Conservation (phyloP, 2,888 invertebrate genomes). For the Fragum fragum region DNA sequence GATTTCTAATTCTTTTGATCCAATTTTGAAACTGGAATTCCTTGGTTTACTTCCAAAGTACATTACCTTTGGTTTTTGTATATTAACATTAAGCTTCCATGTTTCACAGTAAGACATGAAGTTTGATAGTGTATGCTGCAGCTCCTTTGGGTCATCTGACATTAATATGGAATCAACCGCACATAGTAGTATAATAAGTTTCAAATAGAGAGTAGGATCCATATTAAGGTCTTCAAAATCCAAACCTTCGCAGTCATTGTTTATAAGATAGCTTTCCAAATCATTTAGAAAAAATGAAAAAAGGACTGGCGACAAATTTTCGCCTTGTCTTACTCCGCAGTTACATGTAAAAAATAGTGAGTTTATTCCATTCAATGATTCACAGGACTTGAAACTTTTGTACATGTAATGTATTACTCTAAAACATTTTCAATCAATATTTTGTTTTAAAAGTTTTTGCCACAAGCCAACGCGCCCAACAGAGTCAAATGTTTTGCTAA, state of each 20-base stretch:
- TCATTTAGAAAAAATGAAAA: conserved; percentile 58
- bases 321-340: conserved; percentile 48
- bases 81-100: conserved; percentile 10
- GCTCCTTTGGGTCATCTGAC: not conserved
- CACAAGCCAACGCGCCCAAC: conserved; percentile 41
- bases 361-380: conserved; percentile 14
- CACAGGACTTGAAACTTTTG: conserved; percentile 50
- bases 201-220: not conserved
- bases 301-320: conserved; percentile 49
- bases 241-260: conserved; percentile 8
- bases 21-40: not conserved
- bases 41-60: not conserved
- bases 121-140: not conserved
- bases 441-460: conserved; percentile 29
- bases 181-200: conserved; percentile 13
- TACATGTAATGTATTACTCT: conserved; percentile 51
- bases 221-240: not conserved
- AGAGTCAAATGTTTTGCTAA: conserved; percentile 42
- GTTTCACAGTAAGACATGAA: conserved; percentile 10
- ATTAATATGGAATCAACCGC: conserved; percentile 3
- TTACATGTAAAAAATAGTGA: conserved; percentile 40
- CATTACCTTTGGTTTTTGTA: not conserved
- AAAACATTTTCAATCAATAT: conserved; percentile 35
- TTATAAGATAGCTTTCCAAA: conserved; percentile 40
- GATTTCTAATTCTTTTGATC: not conserved